phyloP scores from a whole-genome alignment of 2,888 invertebrate species.

The Linyphia triangularis region DNA sequence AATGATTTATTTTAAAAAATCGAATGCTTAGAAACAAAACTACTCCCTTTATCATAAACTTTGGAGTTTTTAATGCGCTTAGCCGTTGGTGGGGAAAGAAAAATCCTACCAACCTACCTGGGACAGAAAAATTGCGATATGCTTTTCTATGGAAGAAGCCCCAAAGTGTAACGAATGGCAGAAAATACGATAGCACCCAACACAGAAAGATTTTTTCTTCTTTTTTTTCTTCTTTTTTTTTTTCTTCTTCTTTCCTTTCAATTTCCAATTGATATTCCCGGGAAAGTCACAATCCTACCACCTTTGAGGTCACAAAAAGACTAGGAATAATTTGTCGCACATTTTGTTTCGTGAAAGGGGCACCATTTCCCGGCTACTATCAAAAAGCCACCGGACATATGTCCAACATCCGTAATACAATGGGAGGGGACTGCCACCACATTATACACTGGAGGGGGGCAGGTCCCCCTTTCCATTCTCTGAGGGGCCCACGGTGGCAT shows the following conservation, averaged over 20 bases:
- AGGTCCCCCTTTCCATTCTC: constrained; percentile 25
- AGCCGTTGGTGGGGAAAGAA: too few relatives aligned
- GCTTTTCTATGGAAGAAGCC: background rate
- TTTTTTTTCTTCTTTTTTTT: background rate
- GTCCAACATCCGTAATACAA: constrained; percentile 72
- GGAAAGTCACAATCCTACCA: constrained; percentile 49
- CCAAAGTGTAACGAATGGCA: constrained; percentile 35
- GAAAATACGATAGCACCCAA: constrained; percentile 23
- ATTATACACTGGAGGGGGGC: constrained; percentile 7
- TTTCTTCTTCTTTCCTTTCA: background rate
- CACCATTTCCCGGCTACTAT: constrained; percentile 21
- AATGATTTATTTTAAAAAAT: too few relatives aligned
- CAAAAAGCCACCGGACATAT: constrained; percentile 73
- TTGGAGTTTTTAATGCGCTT: too few relatives aligned
- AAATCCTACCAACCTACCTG: too few relatives aligned
- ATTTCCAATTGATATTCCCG: constrained; percentile 28
- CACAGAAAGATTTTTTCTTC: background rate
- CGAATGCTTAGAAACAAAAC: too few relatives aligned
- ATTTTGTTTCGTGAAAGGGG: constrained; percentile 55
- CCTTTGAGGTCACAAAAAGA: constrained; percentile 49
- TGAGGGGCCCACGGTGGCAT: constrained; percentile 52
- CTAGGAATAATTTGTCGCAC: constrained; percentile 72
- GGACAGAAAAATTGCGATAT: background rate
- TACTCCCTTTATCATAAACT: too few relatives aligned
- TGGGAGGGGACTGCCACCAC: constrained; percentile 37